Base-by-base conservation (phyloP, 2,113 vertebrate genomes). In the Dipodomys merriami region DNA sequence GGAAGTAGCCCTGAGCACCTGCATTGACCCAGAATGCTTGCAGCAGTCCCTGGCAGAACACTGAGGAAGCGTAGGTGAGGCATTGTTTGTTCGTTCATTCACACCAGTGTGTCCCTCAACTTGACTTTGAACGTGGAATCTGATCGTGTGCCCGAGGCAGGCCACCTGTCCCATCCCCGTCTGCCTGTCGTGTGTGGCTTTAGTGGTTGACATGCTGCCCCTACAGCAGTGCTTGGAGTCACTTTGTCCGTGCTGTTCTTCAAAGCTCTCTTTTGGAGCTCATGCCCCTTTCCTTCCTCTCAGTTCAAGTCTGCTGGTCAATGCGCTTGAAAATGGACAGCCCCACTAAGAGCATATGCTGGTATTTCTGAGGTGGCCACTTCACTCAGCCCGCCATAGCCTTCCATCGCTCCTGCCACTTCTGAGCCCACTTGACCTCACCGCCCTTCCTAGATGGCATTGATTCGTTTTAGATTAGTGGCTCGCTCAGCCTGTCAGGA, bases 1-100 rank as follows among this genome's bases (percentile, higher is more conserved):
- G 96, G 96, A 97, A 95, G 96, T 94, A 97, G 94, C 87, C 90
- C 96, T 88, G 87, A n/a, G 91, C 82, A 96, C 89, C 91, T 86
- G 83, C 94, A 87, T 68, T 74, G 91, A 87, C 92, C 87, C 73
- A 87, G 80, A 84, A 72, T 78, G 49, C 64, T 82, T 72, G 62
- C 91, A 73, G 87, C 82, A 53, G 35, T 90, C 85, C 87, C 93
- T 46, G 46, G 94, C 82, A 89, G 81, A 91, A 33, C 10, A 10
- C 64, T 80, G 30, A 82, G 78, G 90, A 95, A 81, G 83, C 68
- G 5, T 18, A 33, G 30, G 49, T 19, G 60, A 87, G 73, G 84
- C 65, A 35, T 39, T 69, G 85, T 49, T 72, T 27, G 18, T 87
- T 69, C 49, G 20, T 20, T 62, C 18, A 27, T 88, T 88, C 57